Conservation (phyloP, 2,888 invertebrate species). For the Synergus umbraculus region DNA sequence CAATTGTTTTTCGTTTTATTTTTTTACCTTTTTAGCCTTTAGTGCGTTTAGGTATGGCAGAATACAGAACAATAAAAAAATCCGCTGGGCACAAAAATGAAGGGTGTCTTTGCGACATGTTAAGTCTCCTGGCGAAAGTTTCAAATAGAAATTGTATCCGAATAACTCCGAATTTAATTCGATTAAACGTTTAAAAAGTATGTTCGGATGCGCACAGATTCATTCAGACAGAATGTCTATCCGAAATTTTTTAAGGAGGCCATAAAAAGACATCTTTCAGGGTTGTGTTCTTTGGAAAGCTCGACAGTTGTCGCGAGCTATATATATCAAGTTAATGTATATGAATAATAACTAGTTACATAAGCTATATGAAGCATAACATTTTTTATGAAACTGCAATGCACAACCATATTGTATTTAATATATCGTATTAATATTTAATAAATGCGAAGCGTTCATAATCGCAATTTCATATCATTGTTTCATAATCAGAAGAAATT, state of each 20-base stretch:
- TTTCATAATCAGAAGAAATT: no score
- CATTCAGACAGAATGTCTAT: no score
- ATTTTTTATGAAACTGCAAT: constrained; percentile 76
- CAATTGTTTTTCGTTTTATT: no score
- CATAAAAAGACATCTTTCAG: neutral
- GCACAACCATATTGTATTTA: constrained; percentile 75
- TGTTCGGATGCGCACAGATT: no score
- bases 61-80: constrained; percentile 11
- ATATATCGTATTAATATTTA: constrained; percentile 69
- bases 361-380: constrained; percentile 68
- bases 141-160: no score
- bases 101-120: neutral
- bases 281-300: constrained; percentile 28
- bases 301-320: constrained; percentile 54
- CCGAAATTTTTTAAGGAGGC: neutral
- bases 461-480: neutral
- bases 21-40: neutral
- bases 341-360: constrained; percentile 42
- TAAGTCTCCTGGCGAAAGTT: neutral
- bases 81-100: neutral
- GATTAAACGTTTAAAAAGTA: no score
- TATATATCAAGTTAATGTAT: constrained; percentile 58
- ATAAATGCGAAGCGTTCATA: constrained; percentile 67
- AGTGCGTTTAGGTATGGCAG: neutral
- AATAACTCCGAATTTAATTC: no score